Evolutionary conservation across 2,113 vertebrate species (phyloP).

Genomic region (Hoplias malabaricus): DNA sequence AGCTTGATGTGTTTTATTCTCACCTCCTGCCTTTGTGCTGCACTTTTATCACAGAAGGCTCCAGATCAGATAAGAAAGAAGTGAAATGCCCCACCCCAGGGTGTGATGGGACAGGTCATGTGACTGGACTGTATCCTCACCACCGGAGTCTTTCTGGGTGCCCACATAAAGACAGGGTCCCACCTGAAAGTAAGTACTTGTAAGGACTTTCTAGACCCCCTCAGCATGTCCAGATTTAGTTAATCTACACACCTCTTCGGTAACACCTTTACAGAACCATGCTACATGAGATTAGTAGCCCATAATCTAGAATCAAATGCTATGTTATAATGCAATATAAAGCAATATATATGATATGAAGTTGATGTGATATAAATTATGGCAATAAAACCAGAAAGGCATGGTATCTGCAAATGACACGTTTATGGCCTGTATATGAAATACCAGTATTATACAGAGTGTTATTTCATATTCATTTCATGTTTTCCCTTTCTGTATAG

Average conservation of each 20-base stretch:
- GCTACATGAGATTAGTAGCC: no score
- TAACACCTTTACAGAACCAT: no score
- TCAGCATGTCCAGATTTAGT: no score
- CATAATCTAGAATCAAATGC: no score
- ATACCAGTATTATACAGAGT: no score
- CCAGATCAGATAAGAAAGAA: constrained; percentile 87
- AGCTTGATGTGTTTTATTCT: background rate
- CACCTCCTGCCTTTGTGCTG: background rate
- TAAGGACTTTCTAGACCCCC: background rate
- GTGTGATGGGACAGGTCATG: constrained; percentile 94
- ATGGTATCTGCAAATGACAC: no score
- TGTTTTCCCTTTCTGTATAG: constrained; percentile 65
- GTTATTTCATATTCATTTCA: background rate
- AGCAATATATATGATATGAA: no score
- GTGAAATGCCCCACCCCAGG: constrained; percentile 97
- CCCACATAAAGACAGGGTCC: constrained; percentile 97
- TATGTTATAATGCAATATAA: no score
- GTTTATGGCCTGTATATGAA: no score
- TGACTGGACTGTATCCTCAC: constrained; percentile 95
- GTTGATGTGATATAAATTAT: no score
- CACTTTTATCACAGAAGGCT: constrained; percentile 70
- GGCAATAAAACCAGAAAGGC: no score
- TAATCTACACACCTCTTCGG: no score
- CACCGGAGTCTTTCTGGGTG: constrained; percentile 97
- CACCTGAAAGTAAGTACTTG: constrained; percentile 89